Percentiles rank a stretch among this genome's conserved stretches.
phyloP scores from a whole-genome alignment of 2,113 vertebrate genomes.

The Vidua macroura region DNA sequence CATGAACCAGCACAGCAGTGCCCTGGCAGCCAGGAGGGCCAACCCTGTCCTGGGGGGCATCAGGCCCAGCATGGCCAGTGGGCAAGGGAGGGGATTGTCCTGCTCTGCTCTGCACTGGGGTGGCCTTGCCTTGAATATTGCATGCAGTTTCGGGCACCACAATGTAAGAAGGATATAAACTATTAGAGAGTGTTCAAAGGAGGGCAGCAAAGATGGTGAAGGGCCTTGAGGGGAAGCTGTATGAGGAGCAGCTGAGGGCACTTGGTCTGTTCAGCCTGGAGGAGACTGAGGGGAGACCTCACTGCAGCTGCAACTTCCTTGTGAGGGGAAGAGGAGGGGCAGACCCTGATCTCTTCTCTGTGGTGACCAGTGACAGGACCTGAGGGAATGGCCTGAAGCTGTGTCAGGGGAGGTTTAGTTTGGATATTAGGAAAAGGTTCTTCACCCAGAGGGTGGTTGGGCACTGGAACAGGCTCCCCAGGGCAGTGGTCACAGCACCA shows the following conservation, averaged over 20 bases:
- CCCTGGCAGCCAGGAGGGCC: not conserved
- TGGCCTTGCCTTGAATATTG: not conserved
- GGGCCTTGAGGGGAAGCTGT: not conserved
- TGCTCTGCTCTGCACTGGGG: fast-evolving
- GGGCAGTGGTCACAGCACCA: not conserved
- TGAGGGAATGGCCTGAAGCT: not conserved
- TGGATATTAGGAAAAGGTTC: not conserved
- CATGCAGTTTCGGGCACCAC: not conserved
- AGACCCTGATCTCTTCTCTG: not conserved
- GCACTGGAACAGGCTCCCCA: not conserved
- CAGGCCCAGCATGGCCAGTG: fast-evolving
- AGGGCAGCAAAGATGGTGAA: not conserved
- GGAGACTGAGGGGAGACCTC: not conserved
- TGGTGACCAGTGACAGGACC: not conserved
- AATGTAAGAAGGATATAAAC: not conserved
- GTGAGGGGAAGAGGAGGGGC: not conserved
- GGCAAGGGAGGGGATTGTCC: not conserved
- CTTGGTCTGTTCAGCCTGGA: not conserved
- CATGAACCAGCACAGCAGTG: not conserved
- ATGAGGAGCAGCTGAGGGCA: fast-evolving
- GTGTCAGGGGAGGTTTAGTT: not conserved
- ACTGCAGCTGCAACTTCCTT: not conserved
- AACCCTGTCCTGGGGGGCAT: fast-evolving
- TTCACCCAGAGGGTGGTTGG: not conserved
- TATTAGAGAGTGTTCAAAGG: not conserved